Conservation (phyloP, 37 sponge, comb jelly and placozoan genomes). For the Mnemiopsis leidyi region DNA sequence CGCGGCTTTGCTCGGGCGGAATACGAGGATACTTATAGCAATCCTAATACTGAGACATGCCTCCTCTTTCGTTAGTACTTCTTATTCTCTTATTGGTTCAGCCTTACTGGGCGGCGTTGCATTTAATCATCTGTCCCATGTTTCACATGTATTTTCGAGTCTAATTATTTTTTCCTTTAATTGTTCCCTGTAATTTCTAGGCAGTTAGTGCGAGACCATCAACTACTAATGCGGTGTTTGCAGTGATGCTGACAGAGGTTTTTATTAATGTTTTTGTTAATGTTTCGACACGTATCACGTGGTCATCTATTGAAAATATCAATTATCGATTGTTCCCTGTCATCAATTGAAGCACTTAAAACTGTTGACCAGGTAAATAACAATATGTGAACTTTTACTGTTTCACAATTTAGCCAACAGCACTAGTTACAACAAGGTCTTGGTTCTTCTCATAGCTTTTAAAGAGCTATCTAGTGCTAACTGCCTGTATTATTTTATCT, state of each 20-base stretch:
- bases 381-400: not conserved
- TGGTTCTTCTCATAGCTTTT: not conserved
- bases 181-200: not conserved
- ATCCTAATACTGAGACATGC: too few species aligned
- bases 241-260: too few species aligned
- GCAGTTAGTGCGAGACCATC: not conserved
- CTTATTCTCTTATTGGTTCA: too few species aligned
- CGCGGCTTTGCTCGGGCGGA: too few species aligned
- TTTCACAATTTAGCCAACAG: not conserved
- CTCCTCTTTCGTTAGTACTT: too few species aligned
- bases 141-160: not conserved
- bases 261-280: too few species aligned
- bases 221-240: too few species aligned
- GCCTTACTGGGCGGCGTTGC: not conserved
- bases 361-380: not conserved
- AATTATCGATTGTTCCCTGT: not conserved
- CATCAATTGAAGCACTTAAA: not conserved
- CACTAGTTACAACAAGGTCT: not conserved
- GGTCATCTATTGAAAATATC: too few species aligned
- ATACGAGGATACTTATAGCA: too few species aligned
- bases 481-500: not conserved
- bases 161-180: not conserved
- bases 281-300: too few species aligned
- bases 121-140: not conserved
- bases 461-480: not conserved